Evolutionary conservation across 2,888 invertebrate genomes (phyloP).

Genomic region (Bembecia ichneumoniformis): DNA sequence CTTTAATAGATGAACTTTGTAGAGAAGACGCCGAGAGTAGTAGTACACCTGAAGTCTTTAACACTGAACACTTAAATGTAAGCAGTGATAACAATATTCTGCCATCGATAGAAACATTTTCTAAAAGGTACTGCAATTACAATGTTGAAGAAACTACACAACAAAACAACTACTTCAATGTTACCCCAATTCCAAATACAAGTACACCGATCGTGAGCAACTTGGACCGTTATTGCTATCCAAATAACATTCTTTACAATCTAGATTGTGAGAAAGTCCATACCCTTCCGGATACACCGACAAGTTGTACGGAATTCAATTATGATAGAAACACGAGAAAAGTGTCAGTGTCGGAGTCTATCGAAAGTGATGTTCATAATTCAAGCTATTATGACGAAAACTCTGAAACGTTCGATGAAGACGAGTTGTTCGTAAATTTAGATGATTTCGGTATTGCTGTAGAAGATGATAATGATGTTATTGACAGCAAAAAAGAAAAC

Average conservation of each 20-base stretch:
- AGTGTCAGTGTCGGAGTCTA: conserved; percentile 53
- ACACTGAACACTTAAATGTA: conserved; percentile 41
- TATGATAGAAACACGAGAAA: conserved; percentile 51
- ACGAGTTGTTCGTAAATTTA: conserved; percentile 59
- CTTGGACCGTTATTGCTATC: conserved; percentile 61
- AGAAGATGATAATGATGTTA: conserved; percentile 28
- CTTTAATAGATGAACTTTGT: conserved; percentile 59
- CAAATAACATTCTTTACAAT: conserved; percentile 57
- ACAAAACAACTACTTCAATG: conserved; percentile 16
- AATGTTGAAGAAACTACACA: conserved; percentile 27
- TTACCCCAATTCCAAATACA: conserved; percentile 18
- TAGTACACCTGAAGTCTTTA: conserved; percentile 46
- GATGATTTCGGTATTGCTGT: conserved; percentile 58
- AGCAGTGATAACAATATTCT: conserved; percentile 26
- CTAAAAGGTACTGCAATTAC: conserved; percentile 49
- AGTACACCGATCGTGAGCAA: conserved; percentile 34
- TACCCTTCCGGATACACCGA: conserved; percentile 54
- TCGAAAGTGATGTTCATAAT: conserved; percentile 60
- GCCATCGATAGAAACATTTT: conserved; percentile 63
- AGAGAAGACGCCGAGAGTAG: conserved; percentile 56
- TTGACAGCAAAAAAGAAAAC: conserved; percentile 12
- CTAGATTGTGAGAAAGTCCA: conserved; percentile 49
- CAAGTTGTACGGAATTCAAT: conserved; percentile 55
- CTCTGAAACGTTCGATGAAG: conserved; percentile 58
- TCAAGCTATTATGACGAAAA: conserved; percentile 57